Base-by-base conservation (phyloP, 2,797 vertebrate genomes). In the Florisuga fusca region DNA sequence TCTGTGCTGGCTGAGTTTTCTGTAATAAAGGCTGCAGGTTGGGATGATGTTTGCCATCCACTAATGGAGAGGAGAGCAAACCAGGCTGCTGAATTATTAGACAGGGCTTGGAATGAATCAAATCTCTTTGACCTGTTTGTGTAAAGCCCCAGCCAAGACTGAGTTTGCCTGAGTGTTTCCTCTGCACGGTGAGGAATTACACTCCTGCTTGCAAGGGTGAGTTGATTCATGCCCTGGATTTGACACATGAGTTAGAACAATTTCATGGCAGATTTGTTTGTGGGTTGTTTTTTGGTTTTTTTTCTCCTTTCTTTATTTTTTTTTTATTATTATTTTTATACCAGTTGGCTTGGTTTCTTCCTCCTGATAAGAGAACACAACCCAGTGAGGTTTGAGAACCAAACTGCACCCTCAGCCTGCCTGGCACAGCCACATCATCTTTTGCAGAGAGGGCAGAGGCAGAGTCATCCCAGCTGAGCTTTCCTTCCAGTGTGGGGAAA, bases 271-370 rank as follows among this genome's bases (percentile, higher is more conserved):
- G 55, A 9, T 25, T 6, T 54, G 19, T 6, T 33, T 50, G 45
- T 18, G 38, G 45, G 10, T 45, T 45, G 45, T 19, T 20, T 45
- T 38, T 38, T 38, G 36, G 36, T 50, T 50, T 23, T 22, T 50
- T 50, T 50, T 7, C 23, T 25, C 23, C 48, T 50, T 7, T 18
- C 27, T 45, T 45, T 45, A 8, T 45, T 45, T 45, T 17, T 43
- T 45, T 19, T 45, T 18, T 18, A 7, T 45, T 45, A 19, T 19
- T 45, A 12, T 45, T 19, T 45, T 45, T 45, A 14, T 41, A 41
- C 79, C 53, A 6, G 6, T 80, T 92, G 81, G 20, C 67, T 88
- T 92, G 72, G 67, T 87, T 84, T 82, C 33, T 76, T 81, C 29
- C 16, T 74, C 33, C 48, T 41, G 46, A 31, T 31, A 29, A 62